Evolutionary conservation across 2,113 vertebrate species (phyloP).

Genomic region (Sphaerodactylus townsendi): DNA sequence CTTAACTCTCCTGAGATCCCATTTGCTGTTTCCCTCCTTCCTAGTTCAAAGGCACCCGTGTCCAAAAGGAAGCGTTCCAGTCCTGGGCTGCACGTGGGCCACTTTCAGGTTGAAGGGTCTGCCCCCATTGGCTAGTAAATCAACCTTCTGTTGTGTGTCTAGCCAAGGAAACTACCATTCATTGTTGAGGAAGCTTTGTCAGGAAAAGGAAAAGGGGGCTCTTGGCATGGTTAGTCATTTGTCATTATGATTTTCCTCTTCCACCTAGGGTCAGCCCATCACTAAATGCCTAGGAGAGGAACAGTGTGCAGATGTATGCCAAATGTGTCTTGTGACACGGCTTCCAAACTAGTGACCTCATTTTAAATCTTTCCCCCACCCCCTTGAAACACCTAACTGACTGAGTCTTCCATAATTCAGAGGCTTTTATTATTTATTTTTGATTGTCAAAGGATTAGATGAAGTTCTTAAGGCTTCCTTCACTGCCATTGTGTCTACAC

Average conservation of each 20-base stretch:
- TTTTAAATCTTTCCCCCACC: slow-evolving; percentile 27
- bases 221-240: slow-evolving; percentile 70
- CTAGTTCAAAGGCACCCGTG: slow-evolving; percentile 27
- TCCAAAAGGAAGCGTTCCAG: slow-evolving; percentile 39
- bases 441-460: slow-evolving; percentile 2
- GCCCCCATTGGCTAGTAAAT: slow-evolving; percentile 60
- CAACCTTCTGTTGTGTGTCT: slow-evolving; percentile 65
- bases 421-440: slow-evolving; percentile 24
- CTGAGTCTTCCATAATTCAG: background rate
- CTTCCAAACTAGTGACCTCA: slow-evolving; percentile 55
- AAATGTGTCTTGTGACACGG: slow-evolving; percentile 50
- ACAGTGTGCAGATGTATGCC: slow-evolving; percentile 52
- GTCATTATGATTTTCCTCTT: slow-evolving; percentile 76
- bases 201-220: slow-evolving; percentile 78
- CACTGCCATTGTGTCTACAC: slow-evolving; percentile 30
- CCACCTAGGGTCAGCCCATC: slow-evolving; percentile 65
- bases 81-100: slow-evolving; percentile 24
- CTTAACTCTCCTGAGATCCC: background rate
- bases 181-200: slow-evolving; percentile 75
- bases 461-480: slow-evolving; percentile 18
- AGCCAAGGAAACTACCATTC: slow-evolving; percentile 75
- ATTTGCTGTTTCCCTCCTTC: slow-evolving; percentile 7
- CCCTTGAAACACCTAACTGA: slow-evolving; percentile 6
- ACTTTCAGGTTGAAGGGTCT: slow-evolving; percentile 42
- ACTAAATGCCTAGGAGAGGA: slow-evolving; percentile 57